These are phyloP conservation scores for Neopelma chrysocephalum DNA, from an alignment of 2,797 vertebrate species.

Conservation along the genomic window DNA sequence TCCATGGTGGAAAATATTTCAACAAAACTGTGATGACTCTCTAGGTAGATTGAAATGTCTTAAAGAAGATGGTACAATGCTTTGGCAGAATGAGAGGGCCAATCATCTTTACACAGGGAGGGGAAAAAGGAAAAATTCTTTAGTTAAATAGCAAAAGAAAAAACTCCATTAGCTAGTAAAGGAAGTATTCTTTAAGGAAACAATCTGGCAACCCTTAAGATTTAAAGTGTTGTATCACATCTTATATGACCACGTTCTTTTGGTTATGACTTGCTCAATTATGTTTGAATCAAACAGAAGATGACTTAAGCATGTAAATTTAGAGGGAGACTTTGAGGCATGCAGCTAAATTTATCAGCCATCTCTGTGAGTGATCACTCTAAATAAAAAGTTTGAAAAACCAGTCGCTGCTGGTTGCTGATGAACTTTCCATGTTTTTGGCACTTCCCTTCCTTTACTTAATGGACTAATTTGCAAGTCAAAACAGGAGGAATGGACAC, in stretches of 20 bases:
- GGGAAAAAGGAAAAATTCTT: neutral
- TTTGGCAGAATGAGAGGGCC: neutral
- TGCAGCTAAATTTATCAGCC: conserved; percentile 67
- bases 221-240: neutral
- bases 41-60: neutral
- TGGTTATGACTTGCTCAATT: neutral
- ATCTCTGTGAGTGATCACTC: conserved; percentile 49
- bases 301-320: conserved; percentile 67
- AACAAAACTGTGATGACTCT: neutral
- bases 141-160: neutral
- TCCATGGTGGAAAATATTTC: neutral
- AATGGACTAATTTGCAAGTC: neutral
- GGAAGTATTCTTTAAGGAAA: neutral
- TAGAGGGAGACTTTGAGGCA: conserved; percentile 67
- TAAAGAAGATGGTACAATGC: neutral
- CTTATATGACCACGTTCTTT: neutral
- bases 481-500: neutral
- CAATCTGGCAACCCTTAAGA: neutral
- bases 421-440: conserved; percentile 49
- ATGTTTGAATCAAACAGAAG: conserved; percentile 23
- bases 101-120: neutral
- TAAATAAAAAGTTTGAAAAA: conserved; percentile 62
- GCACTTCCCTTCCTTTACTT: neutral
- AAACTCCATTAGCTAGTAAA: neutral
- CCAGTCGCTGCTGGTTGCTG: conserved; percentile 33